Base-by-base conservation (phyloP, 2,113 vertebrate genomes). In the Climacteris rufus region DNA sequence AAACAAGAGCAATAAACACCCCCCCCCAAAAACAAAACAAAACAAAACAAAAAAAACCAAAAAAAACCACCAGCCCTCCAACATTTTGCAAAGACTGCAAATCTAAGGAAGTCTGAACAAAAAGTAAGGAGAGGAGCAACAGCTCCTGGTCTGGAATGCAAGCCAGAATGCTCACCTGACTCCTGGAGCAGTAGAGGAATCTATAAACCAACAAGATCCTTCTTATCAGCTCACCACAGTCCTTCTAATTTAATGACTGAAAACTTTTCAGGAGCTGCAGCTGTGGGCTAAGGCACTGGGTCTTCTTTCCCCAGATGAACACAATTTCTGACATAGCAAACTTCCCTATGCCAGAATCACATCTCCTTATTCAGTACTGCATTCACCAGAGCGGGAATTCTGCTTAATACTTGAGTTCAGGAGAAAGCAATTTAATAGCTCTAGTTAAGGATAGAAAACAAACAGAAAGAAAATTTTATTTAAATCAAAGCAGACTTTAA, bases 1-100 rank as follows among this genome's bases (percentile, higher is more conserved):
- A 66, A 60, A 9, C 3, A 53, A 4, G 2, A 18, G 1, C 22
- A 63, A 49, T 11, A 50, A 44, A 44, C 44, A 6, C 3, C 11
- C 15, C 22, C 17, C 12, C 2, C 1, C 4, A 37, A 33, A 28
- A 11, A 16, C 13, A 15, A 8, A 39, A n/a, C n/a, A n/a, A n/a
- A n/a, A n/a, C n/a, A n/a, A n/a, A n/a, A n/a, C n/a, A n/a, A n/a
- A n/a, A n/a, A 37, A 33, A 28, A 11, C 13, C 13, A 15, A 8
- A 42, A 42, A 42, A 42, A 42, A 42, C 9, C 8, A 69, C 10
- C 14, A 57, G 15, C 7, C 1, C 11, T 39, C 5, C 31, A 66
- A 50, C 12, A 30, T 9, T 31, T 45, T 57, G 4, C 11, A 68
- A 21, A 8, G 56, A 24, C 21, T 64, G 10, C 13, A 76, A 76